Evolutionary conservation across 2,113 vertebrate genomes (phyloP), one percentile per base, ranked within the genome.

Genomic region (Trogon melanurus): DNA sequence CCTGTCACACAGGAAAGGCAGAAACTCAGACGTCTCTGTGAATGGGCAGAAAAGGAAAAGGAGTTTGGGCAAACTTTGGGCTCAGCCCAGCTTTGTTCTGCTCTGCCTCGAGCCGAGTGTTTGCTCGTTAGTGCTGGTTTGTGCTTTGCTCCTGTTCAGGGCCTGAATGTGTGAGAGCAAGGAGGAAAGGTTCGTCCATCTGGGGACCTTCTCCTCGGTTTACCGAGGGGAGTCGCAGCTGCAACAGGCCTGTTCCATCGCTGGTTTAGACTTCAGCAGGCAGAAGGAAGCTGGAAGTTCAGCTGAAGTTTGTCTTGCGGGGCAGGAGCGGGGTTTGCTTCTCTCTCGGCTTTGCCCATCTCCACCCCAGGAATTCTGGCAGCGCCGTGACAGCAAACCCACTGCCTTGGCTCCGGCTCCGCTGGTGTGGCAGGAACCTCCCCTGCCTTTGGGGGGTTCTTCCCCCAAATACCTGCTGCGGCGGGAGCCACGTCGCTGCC

Each of bases 201-300:
- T 0, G 1, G 64, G 51, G 60, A 54, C 41, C 36, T 73, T 84
- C 27, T 71, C 47, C 30, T 11, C 0, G 0, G 4, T 20, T 41
- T 13, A 6, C 36, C 3, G 48, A 7, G 67, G 16, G 41, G 65
- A 60, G 61, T 10, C 19, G 21, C 21, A 4, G 13, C 56, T 12
- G 51, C 9, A 56, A 60, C 11, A 2, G 81, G 32, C 18, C 15
- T 41, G 70, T 64, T 13, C 6, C 60, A 3, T 8, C 32, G 1
- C n/a, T 0, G 0, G 4, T 38, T 67, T 26, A 17, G 41, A 5
- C n/a, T 45, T 21, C 44, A 16, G 6, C 16, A 5, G 41, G 71
- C 21, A 10, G 21, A 56, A 62, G 70, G 9, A 53, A 66, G 7
- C 36, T 8, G 1, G 8, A 6, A 47, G 36, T 6, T 8, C 64